Base-by-base conservation (phyloP, 1,140 invertebrate species). In the Zelostemma sp. region DNA sequence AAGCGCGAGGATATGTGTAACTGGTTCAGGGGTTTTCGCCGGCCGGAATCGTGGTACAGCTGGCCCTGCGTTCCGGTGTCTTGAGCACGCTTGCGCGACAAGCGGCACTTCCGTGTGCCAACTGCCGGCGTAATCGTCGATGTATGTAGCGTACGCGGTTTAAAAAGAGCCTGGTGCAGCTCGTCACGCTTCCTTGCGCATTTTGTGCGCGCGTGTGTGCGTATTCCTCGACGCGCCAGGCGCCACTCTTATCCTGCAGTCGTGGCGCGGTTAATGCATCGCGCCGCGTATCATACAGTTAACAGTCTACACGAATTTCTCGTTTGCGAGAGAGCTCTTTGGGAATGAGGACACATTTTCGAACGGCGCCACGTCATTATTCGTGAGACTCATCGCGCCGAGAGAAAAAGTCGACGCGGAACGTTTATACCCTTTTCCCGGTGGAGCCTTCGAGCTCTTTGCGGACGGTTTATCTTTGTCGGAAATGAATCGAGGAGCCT, bases 131-230 rank as follows among this genome's bases (percentile, higher is more conserved):
- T 56, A n/a, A n/a, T n/a, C n/a, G n/a, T n/a, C n/a, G n/a, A n/a
- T n/a, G n/a, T n/a, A n/a, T n/a, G n/a, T n/a, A n/a, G n/a, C n/a
- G n/a, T n/a, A n/a, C n/a, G n/a, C n/a, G n/a, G 47, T 25, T 15
- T 17, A 57, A 61, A 49, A 47, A 43, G 63, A 50, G 35, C 55
- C 64, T 64, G 48, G 58, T 54, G 49, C 45, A 49, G 62, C 64
- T 61, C 76, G 79, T 83, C 80, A 83, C 79, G 77, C 79, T 80
- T 76, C 74, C 79, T 68, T 78, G 80, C 75, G 80, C 78, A 68
- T 73, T n/a, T n/a, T n/a, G n/a, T n/a, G n/a, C n/a, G n/a, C n/a
- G n/a, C n/a, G n/a, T n/a, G n/a, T n/a, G 69, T 74, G n/a, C n/a
- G n/a, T n/a, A n/a, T n/a, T 62, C 56, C 49, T 66, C 46, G 50